Base-by-base conservation (phyloP, 2,113 vertebrate genomes). In the Hemiprocne comata region DNA sequence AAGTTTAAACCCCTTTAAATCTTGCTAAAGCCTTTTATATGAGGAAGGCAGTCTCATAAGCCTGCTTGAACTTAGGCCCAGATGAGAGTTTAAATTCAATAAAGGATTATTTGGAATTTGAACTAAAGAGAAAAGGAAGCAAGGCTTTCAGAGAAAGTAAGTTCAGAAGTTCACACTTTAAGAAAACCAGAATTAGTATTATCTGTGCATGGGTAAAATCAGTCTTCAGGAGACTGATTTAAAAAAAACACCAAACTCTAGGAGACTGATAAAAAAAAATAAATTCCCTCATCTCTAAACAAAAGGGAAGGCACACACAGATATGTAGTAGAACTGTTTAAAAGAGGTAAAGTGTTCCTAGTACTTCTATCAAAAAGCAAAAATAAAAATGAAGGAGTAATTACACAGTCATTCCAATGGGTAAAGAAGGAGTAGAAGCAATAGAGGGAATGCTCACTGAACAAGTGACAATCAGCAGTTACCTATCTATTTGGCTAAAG, bases 71-170 rank as follows among this genome's bases (percentile, higher is more conserved):
- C 38, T 69, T 72, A 65, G n/a, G 61, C 29, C 26, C 17, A 89
- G 69, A 9, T 54, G 20, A 72, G 44, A 40, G 17, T 87, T 89
- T 75, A 88, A 86, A 94, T 94, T 94, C 72, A 80, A 50, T 84
- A 58, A 65, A 72, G 31, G 80, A 75, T 88, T 88, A 84, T 40
- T 67, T 72, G 18, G 19, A 94, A 80, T 83, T 90, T 86, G 9
- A 67, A 61, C 20, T 75, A 72, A 66, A 83, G 55, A 61, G 57
- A 76, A 80, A 67, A 57, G 17, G 31, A 93, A 81, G 40, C 7
- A 66, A 86, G 34, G 28, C 11, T 85, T 90, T 90, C n/a, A 77
- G 57, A 75, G 40, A 54, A 94, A 78, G 17, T 60, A 69, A 69
- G 51, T 92, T 61, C 61, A 71, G 51, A 92, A 81, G 42, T 50